A percentile compares a stretch with the other conserved stretches of the same genome.
Evolutionary conservation across 2,797 vertebrate genomes (phyloP).

Genomic region (Lates japonicus): DNA sequence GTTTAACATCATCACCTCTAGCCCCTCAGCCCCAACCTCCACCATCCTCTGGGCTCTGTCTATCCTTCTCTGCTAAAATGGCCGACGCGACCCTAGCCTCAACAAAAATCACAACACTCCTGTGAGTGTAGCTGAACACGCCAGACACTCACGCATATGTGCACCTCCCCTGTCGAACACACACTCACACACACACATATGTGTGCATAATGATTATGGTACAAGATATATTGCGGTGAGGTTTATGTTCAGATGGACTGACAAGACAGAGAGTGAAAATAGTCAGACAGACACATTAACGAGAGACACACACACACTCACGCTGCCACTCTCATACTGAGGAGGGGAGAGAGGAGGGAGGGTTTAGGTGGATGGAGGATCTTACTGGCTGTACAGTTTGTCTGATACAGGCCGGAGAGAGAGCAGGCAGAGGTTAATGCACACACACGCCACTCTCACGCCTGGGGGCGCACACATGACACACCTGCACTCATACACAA

Average conservation of each 20-base stretch:
- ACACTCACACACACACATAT: constrained; percentile 43
- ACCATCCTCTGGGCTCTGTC: constrained; percentile 62
- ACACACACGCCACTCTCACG: constrained; percentile 94
- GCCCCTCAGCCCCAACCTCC: constrained; percentile 30
- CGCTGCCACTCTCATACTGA: constrained; percentile 55
- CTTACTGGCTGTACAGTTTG: constrained; percentile 99
- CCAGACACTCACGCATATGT: constrained; percentile 54
- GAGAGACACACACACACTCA: constrained; percentile 42
- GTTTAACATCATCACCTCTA: constrained; percentile 17
- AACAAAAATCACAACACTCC: constrained; percentile 78
- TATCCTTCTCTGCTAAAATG: constrained; percentile 81
- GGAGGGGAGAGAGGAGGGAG: constrained; percentile 61
- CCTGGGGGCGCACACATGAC: constrained; percentile 95
- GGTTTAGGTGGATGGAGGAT: constrained; percentile 85
- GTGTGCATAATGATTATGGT: constrained; percentile 49
- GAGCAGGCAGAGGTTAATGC: constrained; percentile 99
- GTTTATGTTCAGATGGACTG: constrained; percentile 54
- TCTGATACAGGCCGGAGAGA: constrained; percentile 99
- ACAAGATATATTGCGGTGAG: constrained; percentile 60
- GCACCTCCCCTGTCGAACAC: constrained; percentile 35
- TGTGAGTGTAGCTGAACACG: constrained; percentile 70
- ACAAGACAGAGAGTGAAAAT: constrained; percentile 56
- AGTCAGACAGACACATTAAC: constrained; percentile 54
- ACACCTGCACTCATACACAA: constrained; percentile 73
- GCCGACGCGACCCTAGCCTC: constrained; percentile 81